Base-by-base conservation (phyloP, 2,888 invertebrate genomes). In the Nomada ferruginata region DNA sequence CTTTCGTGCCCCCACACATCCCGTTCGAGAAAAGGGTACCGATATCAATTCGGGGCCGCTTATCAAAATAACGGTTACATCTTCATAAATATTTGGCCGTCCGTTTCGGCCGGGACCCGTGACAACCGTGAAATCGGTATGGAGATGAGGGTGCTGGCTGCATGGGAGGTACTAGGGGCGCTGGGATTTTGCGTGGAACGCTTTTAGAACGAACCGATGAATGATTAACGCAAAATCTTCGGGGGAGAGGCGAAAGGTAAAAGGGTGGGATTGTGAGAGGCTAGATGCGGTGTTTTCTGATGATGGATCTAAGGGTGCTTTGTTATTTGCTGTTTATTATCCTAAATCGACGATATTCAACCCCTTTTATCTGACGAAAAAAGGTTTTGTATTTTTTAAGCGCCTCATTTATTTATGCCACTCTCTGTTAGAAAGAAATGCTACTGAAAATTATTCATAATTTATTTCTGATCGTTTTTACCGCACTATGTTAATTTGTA, bases 61-160 rank as follows among this genome's bases (percentile, higher is more conserved):
- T 93, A 93, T 93, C 93, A 93, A 92, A 93, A 93, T 93, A 93
- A 93, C 91, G 92, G 90, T 93, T 93, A 93, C 93, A 92, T 93
- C 93, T 93, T 93, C 91, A 93, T 93, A 92, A 93, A 93, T 93
- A 93, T 93, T 93, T 93, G 91, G 83, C 80, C 87, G 85, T 73
- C 70, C 82, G 83, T 89, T 89, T 89, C 91, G 90, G 87, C 86
- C 65, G 83, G 86, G 87, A 61, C 42, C 65, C 76, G 85, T 81
- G 91, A 91, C 91, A 90, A 87, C 89, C 92, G 91, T 93, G 91
- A 93, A 92, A 93, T 93, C 92, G 87, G 86, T 90, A 92, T 92
- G 92, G 90, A 93, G 92, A 93, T 91, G 87, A 91, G 91, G 69
- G 83, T 73, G 73, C 59, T 52, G 60, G 20, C 9, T 50, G 47